A percentile compares a stretch with the other conserved stretches of the same genome.
phyloP scores from a whole-genome alignment of 2,797 vertebrate genomes.

The Podarcis lilfordi region DNA sequence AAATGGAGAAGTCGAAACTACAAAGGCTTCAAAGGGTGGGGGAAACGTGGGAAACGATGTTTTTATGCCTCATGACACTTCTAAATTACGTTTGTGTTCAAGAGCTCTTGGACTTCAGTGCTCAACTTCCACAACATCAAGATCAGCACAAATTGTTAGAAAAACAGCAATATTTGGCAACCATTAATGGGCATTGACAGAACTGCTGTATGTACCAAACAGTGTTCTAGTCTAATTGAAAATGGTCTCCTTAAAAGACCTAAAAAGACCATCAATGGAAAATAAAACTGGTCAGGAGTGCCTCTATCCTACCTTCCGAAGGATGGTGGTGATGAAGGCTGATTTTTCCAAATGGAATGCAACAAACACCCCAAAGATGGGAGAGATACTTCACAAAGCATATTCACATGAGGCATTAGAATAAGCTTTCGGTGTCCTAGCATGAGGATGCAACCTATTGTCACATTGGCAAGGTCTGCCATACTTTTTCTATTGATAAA shows the following conservation, averaged over 20 bases:
- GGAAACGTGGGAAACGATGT: not conserved
- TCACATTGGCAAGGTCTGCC: no score
- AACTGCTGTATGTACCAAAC: not conserved
- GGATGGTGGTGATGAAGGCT: not conserved
- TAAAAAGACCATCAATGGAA: not conserved
- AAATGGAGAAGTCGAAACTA: not conserved
- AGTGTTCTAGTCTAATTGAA: not conserved
- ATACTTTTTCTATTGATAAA: not conserved
- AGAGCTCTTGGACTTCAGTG: not conserved
- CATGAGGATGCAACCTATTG: not conserved
- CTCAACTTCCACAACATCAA: not conserved
- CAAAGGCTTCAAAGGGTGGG: fast-evolving
- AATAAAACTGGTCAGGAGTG: not conserved
- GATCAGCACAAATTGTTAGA: not conserved
- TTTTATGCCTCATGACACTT: not conserved
- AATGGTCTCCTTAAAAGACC: not conserved
- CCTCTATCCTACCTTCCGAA: not conserved
- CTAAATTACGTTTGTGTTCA: not conserved
- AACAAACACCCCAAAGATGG: not conserved
- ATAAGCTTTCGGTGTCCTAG: not conserved
- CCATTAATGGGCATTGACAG: not conserved
- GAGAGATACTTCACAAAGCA: not conserved
- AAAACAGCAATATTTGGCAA: not conserved
- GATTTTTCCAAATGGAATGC: not conserved
- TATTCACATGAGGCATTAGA: not conserved